Evolutionary conservation across 2,113 vertebrate species (phyloP).

Genomic region (Brachyhypopomus occidentalis): DNA sequence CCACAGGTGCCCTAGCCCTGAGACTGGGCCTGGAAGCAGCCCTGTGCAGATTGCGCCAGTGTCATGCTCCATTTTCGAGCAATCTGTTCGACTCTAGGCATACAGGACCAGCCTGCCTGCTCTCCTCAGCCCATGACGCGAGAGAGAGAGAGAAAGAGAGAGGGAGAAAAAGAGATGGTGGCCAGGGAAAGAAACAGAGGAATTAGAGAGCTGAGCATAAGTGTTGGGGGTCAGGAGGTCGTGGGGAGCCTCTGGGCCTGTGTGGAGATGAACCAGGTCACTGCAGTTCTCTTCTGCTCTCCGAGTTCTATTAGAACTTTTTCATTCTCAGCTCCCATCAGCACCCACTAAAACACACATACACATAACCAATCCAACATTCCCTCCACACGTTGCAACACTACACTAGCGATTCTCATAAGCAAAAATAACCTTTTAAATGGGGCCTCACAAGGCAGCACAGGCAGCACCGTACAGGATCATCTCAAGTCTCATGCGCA

Average conservation of each 20-base stretch:
- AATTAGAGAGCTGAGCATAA: background rate
- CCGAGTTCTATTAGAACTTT: background rate
- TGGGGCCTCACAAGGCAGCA: too few relatives aligned
- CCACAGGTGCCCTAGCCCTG: background rate
- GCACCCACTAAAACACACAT: background rate
- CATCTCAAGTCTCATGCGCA: too few relatives aligned
- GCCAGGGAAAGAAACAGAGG: background rate
- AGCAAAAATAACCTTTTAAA: too few relatives aligned
- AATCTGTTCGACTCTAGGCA: slow-evolving; percentile 22
- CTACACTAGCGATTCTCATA: too few relatives aligned
- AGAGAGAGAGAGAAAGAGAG: background rate
- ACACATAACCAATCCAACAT: background rate
- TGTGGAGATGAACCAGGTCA: slow-evolving; percentile 11
- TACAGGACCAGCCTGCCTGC: background rate
- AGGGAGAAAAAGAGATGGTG: background rate
- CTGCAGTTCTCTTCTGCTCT: slow-evolving; percentile 1
- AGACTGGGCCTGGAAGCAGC: background rate
- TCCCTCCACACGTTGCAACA: background rate
- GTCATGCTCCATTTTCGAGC: slow-evolving; percentile 21
- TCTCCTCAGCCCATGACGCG: background rate
- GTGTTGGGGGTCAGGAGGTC: background rate
- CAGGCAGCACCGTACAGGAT: too few relatives aligned
- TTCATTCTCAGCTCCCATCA: background rate
- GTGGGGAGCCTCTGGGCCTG: slow-evolving; percentile 1
- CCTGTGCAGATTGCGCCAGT: background rate